A percentile compares a stretch with the other conserved stretches of the same genome.
Conservation (phyloP, 2,888 invertebrate genomes). For the Sicus ferrugineus region DNA sequence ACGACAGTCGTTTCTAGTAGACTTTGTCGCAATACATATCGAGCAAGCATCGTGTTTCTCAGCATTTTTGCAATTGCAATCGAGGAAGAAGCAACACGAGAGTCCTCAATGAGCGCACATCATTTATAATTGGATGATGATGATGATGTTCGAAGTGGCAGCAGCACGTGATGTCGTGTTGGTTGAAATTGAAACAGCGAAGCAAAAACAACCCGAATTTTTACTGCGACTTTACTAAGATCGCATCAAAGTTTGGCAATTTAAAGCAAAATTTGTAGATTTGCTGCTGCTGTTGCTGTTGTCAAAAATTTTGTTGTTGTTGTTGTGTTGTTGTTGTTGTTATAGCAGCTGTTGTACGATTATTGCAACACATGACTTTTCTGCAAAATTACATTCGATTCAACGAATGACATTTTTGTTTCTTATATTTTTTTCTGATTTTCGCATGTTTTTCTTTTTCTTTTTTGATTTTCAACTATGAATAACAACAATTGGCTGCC, state of each 20-base stretch:
- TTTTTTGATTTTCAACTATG: neutral
- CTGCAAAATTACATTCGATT: slow-evolving; percentile 17
- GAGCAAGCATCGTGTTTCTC: too few relatives aligned
- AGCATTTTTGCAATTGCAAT: too few relatives aligned
- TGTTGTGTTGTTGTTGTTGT: slow-evolving; percentile 5
- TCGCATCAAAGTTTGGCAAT: slow-evolving; percentile 24
- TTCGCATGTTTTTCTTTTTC: too few relatives aligned
- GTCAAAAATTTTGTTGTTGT: slow-evolving; percentile 6
- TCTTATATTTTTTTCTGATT: too few relatives aligned
- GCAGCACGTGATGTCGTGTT: slow-evolving; percentile 17
- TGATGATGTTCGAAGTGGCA: neutral
- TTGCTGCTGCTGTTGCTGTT: neutral
- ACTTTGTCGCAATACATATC: too few relatives aligned
- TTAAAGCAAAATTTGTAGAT: slow-evolving; percentile 23
- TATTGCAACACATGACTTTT: slow-evolving; percentile 19
- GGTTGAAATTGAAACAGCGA: neutral
- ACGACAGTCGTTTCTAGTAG: too few relatives aligned
- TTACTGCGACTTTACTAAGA: slow-evolving; percentile 13
- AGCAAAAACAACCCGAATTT: slow-evolving; percentile 11
- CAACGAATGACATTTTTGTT: neutral
- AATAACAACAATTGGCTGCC: neutral
- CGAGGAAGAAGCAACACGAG: too few relatives aligned
- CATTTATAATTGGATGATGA: too few relatives aligned
- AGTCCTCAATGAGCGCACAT: too few relatives aligned
- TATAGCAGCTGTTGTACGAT: neutral